A percentile compares a stretch with the other conserved stretches of the same genome.
Evolutionary conservation across 2,113 vertebrate species (phyloP).

Genomic region (Lathamus discolor): DNA sequence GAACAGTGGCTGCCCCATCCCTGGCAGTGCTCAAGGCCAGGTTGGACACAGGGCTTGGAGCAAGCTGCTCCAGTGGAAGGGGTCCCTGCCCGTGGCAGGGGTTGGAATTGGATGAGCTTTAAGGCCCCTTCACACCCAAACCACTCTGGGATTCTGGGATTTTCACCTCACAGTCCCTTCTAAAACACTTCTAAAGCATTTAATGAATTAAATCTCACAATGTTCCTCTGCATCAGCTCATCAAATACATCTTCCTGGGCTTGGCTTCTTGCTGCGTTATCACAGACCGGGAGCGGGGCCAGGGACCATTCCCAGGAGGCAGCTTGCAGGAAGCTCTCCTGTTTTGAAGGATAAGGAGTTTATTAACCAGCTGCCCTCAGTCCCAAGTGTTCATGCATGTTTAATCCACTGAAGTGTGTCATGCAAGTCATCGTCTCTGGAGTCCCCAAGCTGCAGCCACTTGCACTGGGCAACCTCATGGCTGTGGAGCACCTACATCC

Average conservation of each 20-base stretch:
- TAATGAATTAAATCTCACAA: neutral
- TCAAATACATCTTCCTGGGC: neutral
- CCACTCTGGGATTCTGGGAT: neutral
- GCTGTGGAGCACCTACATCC: neutral
- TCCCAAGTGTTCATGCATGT: neutral
- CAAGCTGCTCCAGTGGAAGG: neutral
- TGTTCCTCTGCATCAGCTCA: neutral
- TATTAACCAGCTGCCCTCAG: neutral
- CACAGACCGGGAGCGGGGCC: neutral
- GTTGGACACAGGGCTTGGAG: neutral
- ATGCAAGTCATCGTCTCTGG: rapidly evolving
- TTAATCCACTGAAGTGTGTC: neutral
- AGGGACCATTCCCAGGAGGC: neutral
- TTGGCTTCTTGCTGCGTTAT: neutral
- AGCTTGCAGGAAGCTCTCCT: neutral
- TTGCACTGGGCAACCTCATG: rapidly evolving
- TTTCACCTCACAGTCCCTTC: neutral
- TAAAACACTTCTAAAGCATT: neutral
- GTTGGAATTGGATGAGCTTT: neutral
- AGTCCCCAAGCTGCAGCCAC: neutral
- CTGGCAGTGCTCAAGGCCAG: neutral
- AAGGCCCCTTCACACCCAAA: neutral
- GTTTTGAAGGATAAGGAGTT: neutral
- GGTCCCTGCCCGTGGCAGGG: neutral
- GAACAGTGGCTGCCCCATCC: neutral